A percentile compares a stretch with the other conserved stretches of the same genome.
Evolutionary conservation across 1,140 invertebrate species (phyloP).

Genomic region (Meloidogyne chitwoodi): DNA sequence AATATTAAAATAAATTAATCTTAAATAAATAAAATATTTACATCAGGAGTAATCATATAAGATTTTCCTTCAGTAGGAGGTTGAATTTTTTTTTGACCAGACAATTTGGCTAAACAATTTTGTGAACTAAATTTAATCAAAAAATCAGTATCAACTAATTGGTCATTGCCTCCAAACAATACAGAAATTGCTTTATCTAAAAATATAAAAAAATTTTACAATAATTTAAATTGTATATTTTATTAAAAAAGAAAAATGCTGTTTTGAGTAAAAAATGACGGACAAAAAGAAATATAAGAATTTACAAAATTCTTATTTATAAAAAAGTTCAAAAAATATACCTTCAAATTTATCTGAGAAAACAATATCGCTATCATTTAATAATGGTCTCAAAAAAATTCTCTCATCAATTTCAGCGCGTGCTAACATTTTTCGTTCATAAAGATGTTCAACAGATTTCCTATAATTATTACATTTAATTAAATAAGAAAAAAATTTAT

Average conservation of each 20-base stretch:
- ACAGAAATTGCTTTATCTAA: slow-evolving; percentile 31
- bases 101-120: slow-evolving; percentile 46
- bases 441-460: slow-evolving; percentile 68
- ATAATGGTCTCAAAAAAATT: slow-evolving; percentile 70
- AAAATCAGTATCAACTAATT: slow-evolving; percentile 41
- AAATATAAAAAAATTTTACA: slow-evolving; percentile 1
- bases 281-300: too few relatives aligned
- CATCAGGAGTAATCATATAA: slow-evolving; percentile 42
- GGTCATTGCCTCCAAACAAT: slow-evolving; percentile 9
- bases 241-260: too few relatives aligned
- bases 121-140: slow-evolving; percentile 41
- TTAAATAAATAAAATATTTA: not conserved
- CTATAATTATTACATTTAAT: slow-evolving; percentile 29
- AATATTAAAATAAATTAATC: not conserved
- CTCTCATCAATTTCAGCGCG: slow-evolving; percentile 92
- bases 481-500: not conserved
- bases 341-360: slow-evolving; percentile 63
- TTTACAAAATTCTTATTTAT: too few relatives aligned
- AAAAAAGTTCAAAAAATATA: not conserved
- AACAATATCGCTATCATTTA: slow-evolving; percentile 70
- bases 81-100: slow-evolving; percentile 9
- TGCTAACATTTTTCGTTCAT: slow-evolving; percentile 84
- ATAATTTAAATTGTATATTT: too few relatives aligned
- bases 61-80: slow-evolving; percentile 39
- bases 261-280: too few relatives aligned